A percentile compares a stretch with the other conserved stretches of the same genome.
phyloP scores from a whole-genome alignment of 2,888 invertebrate species.

The Nasonovia ribisnigri region DNA sequence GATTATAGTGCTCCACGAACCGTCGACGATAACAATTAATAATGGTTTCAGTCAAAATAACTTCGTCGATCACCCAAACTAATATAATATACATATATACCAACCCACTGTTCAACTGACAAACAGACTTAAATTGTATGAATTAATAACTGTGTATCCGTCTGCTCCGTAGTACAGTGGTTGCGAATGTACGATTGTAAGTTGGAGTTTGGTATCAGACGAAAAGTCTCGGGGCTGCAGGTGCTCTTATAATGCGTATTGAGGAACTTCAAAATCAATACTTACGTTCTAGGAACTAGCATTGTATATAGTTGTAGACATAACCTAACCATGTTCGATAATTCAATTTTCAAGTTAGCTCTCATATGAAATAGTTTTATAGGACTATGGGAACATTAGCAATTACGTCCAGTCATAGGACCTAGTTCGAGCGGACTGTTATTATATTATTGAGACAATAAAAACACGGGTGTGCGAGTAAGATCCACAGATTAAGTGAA shows the following conservation, averaged over 20 bases:
- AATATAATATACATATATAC: not conserved
- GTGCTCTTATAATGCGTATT: not conserved
- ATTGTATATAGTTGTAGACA: not conserved
- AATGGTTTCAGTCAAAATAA: not conserved
- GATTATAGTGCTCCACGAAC: not conserved
- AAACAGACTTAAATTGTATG: not conserved
- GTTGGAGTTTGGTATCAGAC: not conserved
- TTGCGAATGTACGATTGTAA: not conserved
- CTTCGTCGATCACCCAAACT: not conserved
- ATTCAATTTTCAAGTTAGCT: conserved; percentile 8
- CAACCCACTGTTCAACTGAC: not conserved
- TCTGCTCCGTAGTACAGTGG: not conserved
- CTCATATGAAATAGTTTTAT: not conserved
- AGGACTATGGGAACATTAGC: not conserved
- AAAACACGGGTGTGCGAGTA: too few relatives aligned
- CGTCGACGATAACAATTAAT: not conserved
- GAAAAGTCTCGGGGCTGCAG: not conserved
- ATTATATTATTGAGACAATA: not conserved
- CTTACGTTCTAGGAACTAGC: not conserved
- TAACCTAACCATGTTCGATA: not conserved
- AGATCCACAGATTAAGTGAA: too few relatives aligned
- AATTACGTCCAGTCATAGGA: not conserved
- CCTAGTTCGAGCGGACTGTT: not conserved
- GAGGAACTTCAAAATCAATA: conserved; percentile 5
- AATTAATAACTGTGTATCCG: not conserved